Conservation (phyloP, 1,140 invertebrate genomes). For the fruit fly (Drosophila melanogaster) region DNA sequence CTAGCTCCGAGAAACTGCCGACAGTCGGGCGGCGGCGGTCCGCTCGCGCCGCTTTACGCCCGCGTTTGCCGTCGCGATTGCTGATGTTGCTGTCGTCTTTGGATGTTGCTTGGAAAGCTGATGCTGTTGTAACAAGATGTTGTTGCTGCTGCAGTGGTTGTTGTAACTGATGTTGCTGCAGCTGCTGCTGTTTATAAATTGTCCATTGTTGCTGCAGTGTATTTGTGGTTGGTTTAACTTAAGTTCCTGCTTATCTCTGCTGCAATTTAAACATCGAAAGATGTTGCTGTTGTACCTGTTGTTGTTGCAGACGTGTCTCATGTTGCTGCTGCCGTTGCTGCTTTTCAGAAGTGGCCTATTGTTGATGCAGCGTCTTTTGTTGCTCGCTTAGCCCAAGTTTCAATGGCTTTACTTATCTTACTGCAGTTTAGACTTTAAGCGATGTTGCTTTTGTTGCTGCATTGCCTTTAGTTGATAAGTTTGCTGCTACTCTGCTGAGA, state of each 20-base stretch:
- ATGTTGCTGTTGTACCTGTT: constrained; percentile 27
- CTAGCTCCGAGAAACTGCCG: constrained; percentile 16
- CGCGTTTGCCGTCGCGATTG: constrained; percentile 56
- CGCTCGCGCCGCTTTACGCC: constrained; percentile 68
- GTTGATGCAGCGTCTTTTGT: constrained; percentile 3
- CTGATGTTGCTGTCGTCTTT: constrained; percentile 12
- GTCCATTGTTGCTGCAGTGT: not conserved
- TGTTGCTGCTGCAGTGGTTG: constrained; percentile 4
- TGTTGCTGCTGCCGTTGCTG: not conserved
- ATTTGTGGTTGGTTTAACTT: constrained; percentile 1
- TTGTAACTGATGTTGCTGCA: constrained; percentile 19
- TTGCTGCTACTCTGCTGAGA: not conserved
- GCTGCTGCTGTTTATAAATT: not conserved
- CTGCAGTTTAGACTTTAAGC: constrained; percentile 3
- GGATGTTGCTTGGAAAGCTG: constrained; percentile 6
- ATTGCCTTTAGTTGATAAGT: not conserved
- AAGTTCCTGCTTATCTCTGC: constrained; percentile 8
- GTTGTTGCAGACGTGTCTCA: not conserved
- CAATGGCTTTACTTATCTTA: not conserved
- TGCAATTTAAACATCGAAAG: not conserved
- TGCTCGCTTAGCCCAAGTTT: constrained; percentile 2
- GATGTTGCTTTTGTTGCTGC: constrained; percentile 2
- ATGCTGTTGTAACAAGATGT: constrained; percentile 13
- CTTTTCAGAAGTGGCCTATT: not conserved
- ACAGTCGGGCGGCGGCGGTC: constrained; percentile 65